Evolutionary conservation across 2,888 invertebrate species (phyloP).

Genomic region (Mellilla xanthometata): DNA sequence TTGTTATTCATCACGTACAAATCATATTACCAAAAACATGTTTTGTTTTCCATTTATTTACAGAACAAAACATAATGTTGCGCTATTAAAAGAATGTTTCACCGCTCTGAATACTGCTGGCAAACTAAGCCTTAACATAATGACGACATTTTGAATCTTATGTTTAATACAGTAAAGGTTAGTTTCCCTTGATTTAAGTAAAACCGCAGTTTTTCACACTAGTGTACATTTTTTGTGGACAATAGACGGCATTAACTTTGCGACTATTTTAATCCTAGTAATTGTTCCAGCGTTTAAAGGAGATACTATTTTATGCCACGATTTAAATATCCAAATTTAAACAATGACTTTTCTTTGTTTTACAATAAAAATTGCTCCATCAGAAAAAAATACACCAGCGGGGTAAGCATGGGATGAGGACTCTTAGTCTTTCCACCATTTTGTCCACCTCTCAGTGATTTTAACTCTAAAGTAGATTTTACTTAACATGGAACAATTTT

Average conservation of each 20-base stretch:
- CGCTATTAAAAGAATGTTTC: slow-evolving; percentile 36
- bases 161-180: slow-evolving; percentile 22
- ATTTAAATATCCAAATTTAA: too few species aligned
- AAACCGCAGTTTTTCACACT: slow-evolving; percentile 39
- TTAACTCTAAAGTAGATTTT: too few species aligned
- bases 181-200: slow-evolving; percentile 26
- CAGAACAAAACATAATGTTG: slow-evolving; percentile 17
- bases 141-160: slow-evolving; percentile 25
- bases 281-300: slow-evolving; percentile 25
- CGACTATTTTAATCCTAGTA: slow-evolving; percentile 35
- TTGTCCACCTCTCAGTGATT: too few species aligned
- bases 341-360: too few species aligned
- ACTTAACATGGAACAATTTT: too few species aligned
- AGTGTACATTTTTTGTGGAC: slow-evolving; percentile 48
- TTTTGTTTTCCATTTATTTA: neutral
- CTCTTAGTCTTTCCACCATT: too few species aligned
- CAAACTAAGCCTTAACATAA: slow-evolving; percentile 24
- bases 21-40: neutral
- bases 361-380: too few species aligned
- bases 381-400: too few species aligned
- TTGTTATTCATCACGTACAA: neutral
- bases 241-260: slow-evolving; percentile 50
- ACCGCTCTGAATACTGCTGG: slow-evolving; percentile 28
- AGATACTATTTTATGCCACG: too few species aligned
- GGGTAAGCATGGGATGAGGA: too few species aligned